phyloP scores from a whole-genome alignment of 2,888 invertebrate genomes.

The Troides helena region DNA sequence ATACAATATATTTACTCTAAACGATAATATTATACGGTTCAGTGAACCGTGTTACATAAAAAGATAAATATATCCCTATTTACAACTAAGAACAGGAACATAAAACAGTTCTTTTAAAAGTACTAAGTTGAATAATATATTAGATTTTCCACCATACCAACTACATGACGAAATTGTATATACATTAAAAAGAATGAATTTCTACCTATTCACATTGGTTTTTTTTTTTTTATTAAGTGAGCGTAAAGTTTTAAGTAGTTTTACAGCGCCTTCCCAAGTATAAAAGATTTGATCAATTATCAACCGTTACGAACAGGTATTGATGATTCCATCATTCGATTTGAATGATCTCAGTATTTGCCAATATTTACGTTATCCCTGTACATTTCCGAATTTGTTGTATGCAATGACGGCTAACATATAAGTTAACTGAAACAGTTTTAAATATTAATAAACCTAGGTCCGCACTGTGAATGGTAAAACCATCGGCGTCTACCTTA shows the following conservation, averaged over 20 bases:
- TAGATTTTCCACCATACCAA: slow-evolving; percentile 67
- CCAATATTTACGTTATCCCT: slow-evolving; percentile 69
- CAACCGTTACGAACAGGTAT: slow-evolving; percentile 19
- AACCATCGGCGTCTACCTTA: slow-evolving; percentile 42
- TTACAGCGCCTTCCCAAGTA: slow-evolving; percentile 70
- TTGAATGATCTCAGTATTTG: slow-evolving; percentile 47
- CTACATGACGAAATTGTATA: slow-evolving; percentile 57
- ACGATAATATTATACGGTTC: slow-evolving; percentile 25
- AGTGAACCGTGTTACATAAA: slow-evolving; percentile 29
- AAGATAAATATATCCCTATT: slow-evolving; percentile 65
- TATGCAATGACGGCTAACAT: slow-evolving; percentile 42
- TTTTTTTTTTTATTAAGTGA: slow-evolving; percentile 53
- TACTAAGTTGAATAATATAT: slow-evolving; percentile 67
- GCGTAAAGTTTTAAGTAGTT: slow-evolving; percentile 58
- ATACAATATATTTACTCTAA: slow-evolving; percentile 48
- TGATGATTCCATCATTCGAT: slow-evolving; percentile 40
- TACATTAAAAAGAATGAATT: slow-evolving; percentile 66
- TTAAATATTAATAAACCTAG: slow-evolving; percentile 19
- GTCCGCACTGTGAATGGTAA: slow-evolving; percentile 33
- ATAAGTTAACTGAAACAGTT: slow-evolving; percentile 14
- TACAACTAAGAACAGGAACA: slow-evolving; percentile 78
- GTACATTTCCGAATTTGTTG: slow-evolving; percentile 79
- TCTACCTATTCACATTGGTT: slow-evolving; percentile 66
- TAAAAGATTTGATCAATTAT: slow-evolving; percentile 39
- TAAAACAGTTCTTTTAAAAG: slow-evolving; percentile 76